These are phyloP conservation scores for Saxidomus purpurata DNA, from an alignment of 1,140 invertebrate genomes.

Conservation along the genomic window DNA sequence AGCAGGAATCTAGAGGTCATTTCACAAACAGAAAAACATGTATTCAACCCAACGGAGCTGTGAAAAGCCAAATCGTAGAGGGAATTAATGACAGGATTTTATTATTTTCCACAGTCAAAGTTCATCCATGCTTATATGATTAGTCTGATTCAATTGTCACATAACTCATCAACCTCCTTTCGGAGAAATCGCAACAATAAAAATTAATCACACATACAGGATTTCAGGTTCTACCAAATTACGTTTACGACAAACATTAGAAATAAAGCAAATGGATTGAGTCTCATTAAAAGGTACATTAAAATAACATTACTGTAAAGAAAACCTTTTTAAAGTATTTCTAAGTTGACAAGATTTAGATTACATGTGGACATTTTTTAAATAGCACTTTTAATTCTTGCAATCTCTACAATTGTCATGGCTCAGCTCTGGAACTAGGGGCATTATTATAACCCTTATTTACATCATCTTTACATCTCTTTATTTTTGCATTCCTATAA, in stretches of 20 bases:
- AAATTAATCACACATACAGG: constrained; percentile 54
- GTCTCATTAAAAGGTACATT: constrained; percentile 26
- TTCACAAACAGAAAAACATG: constrained; percentile 50
- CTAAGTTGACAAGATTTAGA: not conserved
- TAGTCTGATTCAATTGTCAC: constrained; percentile 43
- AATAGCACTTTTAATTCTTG: too few relatives aligned
- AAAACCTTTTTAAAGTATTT: not conserved
- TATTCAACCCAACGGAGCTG: constrained; percentile 16
- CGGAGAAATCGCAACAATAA: constrained; percentile 38
- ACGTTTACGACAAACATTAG: not conserved
- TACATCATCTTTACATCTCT: too few relatives aligned
- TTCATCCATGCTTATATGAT: constrained; percentile 49
- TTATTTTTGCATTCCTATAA: too few relatives aligned
- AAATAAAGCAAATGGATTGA: not conserved
- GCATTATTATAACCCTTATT: too few relatives aligned
- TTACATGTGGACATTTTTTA: not conserved
- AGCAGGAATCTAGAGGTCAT: constrained; percentile 47
- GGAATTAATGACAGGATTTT: constrained; percentile 62
- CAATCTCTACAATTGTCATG: too few relatives aligned
- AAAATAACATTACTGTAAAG: constrained; percentile 11
- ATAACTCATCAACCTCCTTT: constrained; percentile 21
- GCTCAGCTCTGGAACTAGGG: too few relatives aligned
- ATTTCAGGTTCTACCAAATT: constrained; percentile 10
- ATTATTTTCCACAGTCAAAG: constrained; percentile 56
- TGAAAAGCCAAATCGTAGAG: constrained; percentile 59